phyloP scores from a whole-genome alignment of 2,113 vertebrate species.

The Dasypus novemcinctus region DNA sequence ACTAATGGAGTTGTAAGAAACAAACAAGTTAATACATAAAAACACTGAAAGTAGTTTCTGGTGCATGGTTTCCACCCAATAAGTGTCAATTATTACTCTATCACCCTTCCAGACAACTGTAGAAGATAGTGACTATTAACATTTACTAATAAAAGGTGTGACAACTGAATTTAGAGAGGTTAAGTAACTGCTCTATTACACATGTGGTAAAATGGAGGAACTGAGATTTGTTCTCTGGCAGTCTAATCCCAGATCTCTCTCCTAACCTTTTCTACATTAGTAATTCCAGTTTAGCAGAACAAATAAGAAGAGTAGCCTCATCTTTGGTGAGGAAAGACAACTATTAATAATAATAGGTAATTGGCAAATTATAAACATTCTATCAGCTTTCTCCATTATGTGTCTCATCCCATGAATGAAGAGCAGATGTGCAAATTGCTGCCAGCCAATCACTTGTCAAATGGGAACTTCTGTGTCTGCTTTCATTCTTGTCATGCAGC shows the following conservation, averaged over 20 bases:
- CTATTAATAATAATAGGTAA: not conserved
- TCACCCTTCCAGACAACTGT: not conserved
- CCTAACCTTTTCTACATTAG: not conserved
- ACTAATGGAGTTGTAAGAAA: not conserved
- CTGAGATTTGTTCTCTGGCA: not conserved
- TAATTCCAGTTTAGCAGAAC: not conserved
- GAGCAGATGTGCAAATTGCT: constrained; percentile 18
- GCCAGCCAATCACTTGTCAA: constrained; percentile 3
- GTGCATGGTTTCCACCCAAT: not conserved
- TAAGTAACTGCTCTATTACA: not conserved
- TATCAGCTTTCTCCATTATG: not conserved
- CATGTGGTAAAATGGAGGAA: not conserved
- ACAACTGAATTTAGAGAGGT: not conserved
- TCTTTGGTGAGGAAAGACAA: constrained; percentile 20
- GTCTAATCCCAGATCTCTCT: not conserved
- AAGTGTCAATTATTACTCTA: not conserved
- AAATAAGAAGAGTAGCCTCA: not conserved
- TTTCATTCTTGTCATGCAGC: too few species aligned
- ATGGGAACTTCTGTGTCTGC: too few species aligned
- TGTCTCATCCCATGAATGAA: constrained; percentile 9
- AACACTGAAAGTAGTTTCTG: not conserved
- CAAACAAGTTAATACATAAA: not conserved
- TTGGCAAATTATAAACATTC: not conserved
- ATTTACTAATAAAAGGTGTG: not conserved
- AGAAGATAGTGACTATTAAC: not conserved